Base-by-base conservation (phyloP, 1,140 invertebrate genomes). In the Drosophila littoralis region DNA sequence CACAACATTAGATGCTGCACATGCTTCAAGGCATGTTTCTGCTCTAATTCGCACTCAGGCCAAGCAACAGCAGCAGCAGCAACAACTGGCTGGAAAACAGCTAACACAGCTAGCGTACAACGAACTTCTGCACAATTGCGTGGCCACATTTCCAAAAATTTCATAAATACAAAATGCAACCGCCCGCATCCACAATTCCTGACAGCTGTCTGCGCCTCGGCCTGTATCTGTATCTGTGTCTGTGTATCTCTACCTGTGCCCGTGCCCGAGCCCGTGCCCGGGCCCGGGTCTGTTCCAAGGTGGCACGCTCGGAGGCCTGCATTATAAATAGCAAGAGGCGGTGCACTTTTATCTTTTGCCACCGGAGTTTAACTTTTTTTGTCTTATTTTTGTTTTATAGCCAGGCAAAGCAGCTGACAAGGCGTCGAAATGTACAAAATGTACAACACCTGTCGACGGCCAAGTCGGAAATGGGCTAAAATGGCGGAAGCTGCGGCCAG, bases 1-100 rank as follows among this genome's bases (percentile, higher is more conserved):
- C n/a, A 28, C 55, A 52, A 59, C 52, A 58, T 28, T 57, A 58
- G 58, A 76, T 82, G 81, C 65, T 85, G 83, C 82, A 85, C 79
- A 85, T 79, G 81, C 81, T 35, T 46, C 63, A 69, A 75, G 77
- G 70, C 80, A 75, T 74, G 67, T 90, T 90, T 90, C 77, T 90
- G 88, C 88, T 90, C 88, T 86, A 83, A 82, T 90, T 90, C 88
- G 79, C 88, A 90, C 88, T 71, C 77, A 66, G 82, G 82, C 68
- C 79, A 77, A 71, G 66, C 60, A 57, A 50, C 54, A n/a, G n/a
- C n/a, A n/a, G n/a, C n/a, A 52, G 28, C 22, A 42, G 9, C 55
- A 67, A 42, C 22, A 45, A 45, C 57, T 42, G 64, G 57, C 51
- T 52, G 51, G 59, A 45, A 58, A 45, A 45, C 17, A 12, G 46